phyloP scores from a whole-genome alignment of 1,140 invertebrate genomes.

The Orussus abietinus region DNA sequence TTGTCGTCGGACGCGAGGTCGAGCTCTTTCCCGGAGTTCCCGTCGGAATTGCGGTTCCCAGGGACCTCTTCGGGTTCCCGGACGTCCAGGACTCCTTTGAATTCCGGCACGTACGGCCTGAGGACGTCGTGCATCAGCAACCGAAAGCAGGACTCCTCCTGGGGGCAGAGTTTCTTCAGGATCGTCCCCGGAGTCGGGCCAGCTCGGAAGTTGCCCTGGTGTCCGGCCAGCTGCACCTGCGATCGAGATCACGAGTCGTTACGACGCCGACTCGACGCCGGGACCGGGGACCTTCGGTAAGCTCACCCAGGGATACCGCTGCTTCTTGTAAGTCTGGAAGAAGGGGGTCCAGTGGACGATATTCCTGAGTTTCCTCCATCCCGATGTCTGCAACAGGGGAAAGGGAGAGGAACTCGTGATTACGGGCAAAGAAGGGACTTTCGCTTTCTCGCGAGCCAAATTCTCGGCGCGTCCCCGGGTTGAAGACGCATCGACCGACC shows the following conservation, averaged over 20 bases:
- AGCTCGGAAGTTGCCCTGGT: conserved; percentile 92
- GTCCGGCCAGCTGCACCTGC: conserved; percentile 80
- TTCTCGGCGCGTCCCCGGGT: too few species aligned
- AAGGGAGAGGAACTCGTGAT: conserved; percentile 12
- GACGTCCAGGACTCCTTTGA: conserved; percentile 63
- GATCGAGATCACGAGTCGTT: too few species aligned
- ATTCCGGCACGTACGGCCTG: conserved; percentile 85
- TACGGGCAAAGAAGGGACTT: too few species aligned
- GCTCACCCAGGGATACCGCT: conserved; percentile 84
- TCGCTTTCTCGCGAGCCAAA: too few species aligned
- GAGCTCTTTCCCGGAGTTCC: conserved; percentile 20
- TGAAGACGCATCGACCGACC: too few species aligned
- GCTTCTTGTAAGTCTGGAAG: conserved; percentile 94
- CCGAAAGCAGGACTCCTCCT: conserved; percentile 84
- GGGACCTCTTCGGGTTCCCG: conserved; percentile 36
- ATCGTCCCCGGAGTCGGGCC: conserved; percentile 90
- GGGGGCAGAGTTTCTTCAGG: conserved; percentile 85
- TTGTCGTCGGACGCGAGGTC: conserved; percentile 15
- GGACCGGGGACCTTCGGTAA: too few species aligned
- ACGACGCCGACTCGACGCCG: too few species aligned
- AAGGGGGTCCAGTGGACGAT: conserved; percentile 95
- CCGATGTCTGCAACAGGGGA: conserved; percentile 73
- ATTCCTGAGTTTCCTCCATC: conserved; percentile 88
- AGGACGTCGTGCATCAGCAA: conserved; percentile 84
- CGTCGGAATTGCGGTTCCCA: conserved; percentile 12